phyloP scores from a whole-genome alignment of 2,888 invertebrate genomes.

The Callinectes sapidus region DNA sequence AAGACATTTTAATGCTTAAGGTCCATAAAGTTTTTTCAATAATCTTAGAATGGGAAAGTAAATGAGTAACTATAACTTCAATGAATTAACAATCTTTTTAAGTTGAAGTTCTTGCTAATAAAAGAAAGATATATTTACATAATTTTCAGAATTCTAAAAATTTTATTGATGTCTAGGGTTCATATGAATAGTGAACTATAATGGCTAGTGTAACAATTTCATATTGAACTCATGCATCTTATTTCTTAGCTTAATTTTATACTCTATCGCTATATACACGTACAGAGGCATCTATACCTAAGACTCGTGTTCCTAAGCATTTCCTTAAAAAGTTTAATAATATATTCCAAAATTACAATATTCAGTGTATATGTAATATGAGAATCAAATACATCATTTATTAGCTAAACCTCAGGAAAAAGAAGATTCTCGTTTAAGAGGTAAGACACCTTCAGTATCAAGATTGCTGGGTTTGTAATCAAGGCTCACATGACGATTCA shows the following conservation, averaged over 20 bases:
- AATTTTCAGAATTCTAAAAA: no score
- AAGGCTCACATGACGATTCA: slow-evolving; percentile 49
- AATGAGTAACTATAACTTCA: not conserved
- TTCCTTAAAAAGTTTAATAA: not conserved
- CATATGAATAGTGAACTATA: not conserved
- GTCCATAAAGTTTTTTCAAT: not conserved
- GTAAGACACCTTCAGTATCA: slow-evolving; percentile 53
- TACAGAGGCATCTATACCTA: slow-evolving; percentile 26
- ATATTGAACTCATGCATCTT: slow-evolving; percentile 9
- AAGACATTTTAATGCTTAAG: not conserved
- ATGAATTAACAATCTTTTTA: not conserved
- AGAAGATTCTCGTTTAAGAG: slow-evolving; percentile 14
- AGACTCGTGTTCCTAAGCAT: slow-evolving; percentile 13
- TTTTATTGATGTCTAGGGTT: no score
- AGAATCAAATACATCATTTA: slow-evolving; percentile 10
- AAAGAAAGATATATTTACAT: no score
- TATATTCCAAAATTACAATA: slow-evolving; percentile 10
- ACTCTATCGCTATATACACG: slow-evolving; percentile 22
- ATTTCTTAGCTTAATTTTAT: slow-evolving; percentile 7
- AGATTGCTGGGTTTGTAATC: slow-evolving; percentile 64
- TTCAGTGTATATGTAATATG: slow-evolving; percentile 33
- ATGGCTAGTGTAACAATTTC: slow-evolving; percentile 1
- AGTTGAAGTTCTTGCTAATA: not conserved
- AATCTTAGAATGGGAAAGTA: not conserved
- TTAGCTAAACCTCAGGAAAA: slow-evolving; percentile 57